A percentile compares a stretch with the other conserved stretches of the same genome.
phyloP scores from a whole-genome alignment of 2,113 vertebrate species.

The Ibidorhyncha struthersii region DNA sequence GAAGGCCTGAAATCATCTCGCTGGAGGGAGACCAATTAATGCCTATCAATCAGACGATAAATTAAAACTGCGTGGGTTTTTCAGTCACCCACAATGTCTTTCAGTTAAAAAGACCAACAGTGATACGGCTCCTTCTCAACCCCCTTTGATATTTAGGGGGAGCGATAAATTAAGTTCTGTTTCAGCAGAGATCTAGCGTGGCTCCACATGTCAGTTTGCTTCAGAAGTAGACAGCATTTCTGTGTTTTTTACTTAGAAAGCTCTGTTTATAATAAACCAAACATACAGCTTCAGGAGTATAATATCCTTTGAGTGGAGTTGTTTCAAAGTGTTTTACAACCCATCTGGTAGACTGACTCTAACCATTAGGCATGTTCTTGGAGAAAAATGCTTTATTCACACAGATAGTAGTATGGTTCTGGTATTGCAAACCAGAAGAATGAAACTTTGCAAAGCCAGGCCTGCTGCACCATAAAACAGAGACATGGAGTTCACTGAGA shows the following conservation, averaged over 20 bases:
- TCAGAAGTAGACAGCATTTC: slow-evolving; percentile 38
- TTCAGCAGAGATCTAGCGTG: neutral
- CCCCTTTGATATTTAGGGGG: slow-evolving; percentile 3
- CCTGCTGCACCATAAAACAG: slow-evolving; percentile 63
- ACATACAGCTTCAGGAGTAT: slow-evolving; percentile 39
- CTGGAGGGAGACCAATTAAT: neutral
- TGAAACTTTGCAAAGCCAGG: neutral
- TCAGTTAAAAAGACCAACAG: neutral
- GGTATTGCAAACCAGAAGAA: slow-evolving; percentile 48
- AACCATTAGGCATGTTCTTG: slow-evolving; percentile 42
- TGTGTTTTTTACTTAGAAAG: slow-evolving; percentile 20
- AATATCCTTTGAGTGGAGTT: slow-evolving; percentile 52
- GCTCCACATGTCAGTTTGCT: neutral
- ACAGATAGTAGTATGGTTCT: slow-evolving; percentile 62
- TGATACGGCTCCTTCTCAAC: neutral
- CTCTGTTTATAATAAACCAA: slow-evolving; percentile 64
- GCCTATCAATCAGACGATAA: neutral
- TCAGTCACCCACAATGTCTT: neutral
- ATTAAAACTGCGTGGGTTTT: neutral
- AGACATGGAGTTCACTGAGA: slow-evolving; percentile 30
- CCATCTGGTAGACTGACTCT: slow-evolving; percentile 73
- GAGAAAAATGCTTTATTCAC: slow-evolving; percentile 64
- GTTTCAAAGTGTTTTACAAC: slow-evolving; percentile 73
- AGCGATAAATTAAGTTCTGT: neutral
- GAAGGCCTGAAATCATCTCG: neutral